phyloP scores from a whole-genome alignment of 2,888 invertebrate genomes.

The Leptarthrus brevirostris region DNA sequence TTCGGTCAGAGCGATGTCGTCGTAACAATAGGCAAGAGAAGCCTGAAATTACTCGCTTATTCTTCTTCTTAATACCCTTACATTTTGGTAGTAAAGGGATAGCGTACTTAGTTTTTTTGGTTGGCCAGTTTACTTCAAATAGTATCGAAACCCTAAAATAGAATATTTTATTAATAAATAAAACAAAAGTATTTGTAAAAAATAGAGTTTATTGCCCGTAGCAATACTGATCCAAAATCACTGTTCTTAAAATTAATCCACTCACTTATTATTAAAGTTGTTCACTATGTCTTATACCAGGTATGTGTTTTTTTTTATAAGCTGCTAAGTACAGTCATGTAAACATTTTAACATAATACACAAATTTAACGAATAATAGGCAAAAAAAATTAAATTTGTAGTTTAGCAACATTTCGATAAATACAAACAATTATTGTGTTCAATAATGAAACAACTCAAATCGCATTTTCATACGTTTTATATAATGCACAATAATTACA shows the following conservation, averaged over 20 bases:
- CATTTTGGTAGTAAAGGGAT: too few relatives aligned
- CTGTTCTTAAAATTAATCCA: conserved; percentile 39
- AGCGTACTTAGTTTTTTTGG: too few relatives aligned
- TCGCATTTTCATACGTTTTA: conserved; percentile 4
- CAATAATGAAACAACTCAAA: conserved; percentile 29
- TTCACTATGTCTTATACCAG: conserved; percentile 36
- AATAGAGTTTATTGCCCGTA: conserved; percentile 42
- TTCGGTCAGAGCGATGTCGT: too few relatives aligned
- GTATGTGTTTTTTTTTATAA: conserved; percentile 23
- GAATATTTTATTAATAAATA: too few relatives aligned
- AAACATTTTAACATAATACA: conserved; percentile 34
- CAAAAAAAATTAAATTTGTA: conserved; percentile 23
- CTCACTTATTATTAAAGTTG: conserved; percentile 32
- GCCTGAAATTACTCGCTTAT: too few relatives aligned
- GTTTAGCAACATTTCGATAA: conserved; percentile 36
- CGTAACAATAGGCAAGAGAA: too few relatives aligned
- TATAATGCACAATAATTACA: conserved; percentile 43
- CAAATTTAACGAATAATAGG: conserved; percentile 39
- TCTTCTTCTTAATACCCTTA: too few relatives aligned
- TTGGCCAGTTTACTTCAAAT: too few relatives aligned
- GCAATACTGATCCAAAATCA: conserved; percentile 44
- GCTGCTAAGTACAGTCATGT: conserved; percentile 40
- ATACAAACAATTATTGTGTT: conserved; percentile 31
- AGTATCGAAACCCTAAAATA: too few relatives aligned
- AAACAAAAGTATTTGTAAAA: conserved; percentile 28